Base-by-base conservation (phyloP, 2,888 invertebrate species). In the Drosophila neonasuta region DNA sequence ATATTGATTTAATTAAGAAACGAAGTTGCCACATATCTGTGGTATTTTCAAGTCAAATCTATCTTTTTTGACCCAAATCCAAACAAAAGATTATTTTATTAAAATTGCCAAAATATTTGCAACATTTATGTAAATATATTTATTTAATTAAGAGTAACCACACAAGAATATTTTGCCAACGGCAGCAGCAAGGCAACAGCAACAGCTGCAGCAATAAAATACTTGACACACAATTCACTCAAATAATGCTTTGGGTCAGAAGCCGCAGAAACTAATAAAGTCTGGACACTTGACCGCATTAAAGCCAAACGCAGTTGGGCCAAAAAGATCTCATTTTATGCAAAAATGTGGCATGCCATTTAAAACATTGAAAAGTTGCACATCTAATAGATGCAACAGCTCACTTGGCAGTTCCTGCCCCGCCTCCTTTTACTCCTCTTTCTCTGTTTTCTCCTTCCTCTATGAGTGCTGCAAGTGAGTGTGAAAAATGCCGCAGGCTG, bases 231-330 rank as follows among this genome's bases (percentile, higher is more conserved):
- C 41, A 36, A 10, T 39, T 39, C 3, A 30, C 5, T 6, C 8
- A 36, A 44, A 29, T 32, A 34, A 10, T 17, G 41, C 32, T 24
- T 24, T 13, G 15, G 11, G 30, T 4, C 11, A 8, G 34, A 34
- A 24, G 54, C 72, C 67, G 34, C 72, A 68, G 50, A 68, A 68
- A 55, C 24, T 60, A 76, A 76, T 76, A 71, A 70, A 58, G 42
- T 59, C 48, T 36, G 56, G 49, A 29, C 62, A 65, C 69, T 79
- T 79, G 72, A 69, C 72, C 85, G 59, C 79, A 71, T 79, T 71
- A 71, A 75, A 68, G 58, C 71, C 54, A 49, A 49, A 34, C 49
- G 10, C 41, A 17, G 11, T 20, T 68, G 56, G 10, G 9, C 8
- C 20, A 20, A 42, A 46, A 57, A 42, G 42, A 57, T 34, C 45